These are phyloP conservation scores for Zaprionus capensis DNA, from an alignment of 1,140 invertebrate species.

Conservation along the genomic window DNA sequence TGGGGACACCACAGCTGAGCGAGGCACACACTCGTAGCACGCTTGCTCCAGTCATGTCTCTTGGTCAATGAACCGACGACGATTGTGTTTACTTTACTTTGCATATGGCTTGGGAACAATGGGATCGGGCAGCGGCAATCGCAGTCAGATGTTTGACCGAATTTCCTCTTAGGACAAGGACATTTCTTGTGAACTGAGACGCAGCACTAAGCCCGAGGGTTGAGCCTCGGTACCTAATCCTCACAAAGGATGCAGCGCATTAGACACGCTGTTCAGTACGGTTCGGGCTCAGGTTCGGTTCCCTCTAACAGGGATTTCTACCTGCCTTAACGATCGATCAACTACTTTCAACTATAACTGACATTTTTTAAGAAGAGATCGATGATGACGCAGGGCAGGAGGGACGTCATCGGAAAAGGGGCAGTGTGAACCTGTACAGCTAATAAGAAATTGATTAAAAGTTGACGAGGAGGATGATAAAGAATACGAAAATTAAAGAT, in stretches of 20 bases:
- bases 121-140: conserved; percentile 27
- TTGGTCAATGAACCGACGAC: conserved; percentile 72
- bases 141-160: conserved; percentile 61
- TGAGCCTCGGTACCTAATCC: conserved; percentile 63
- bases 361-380: conserved; percentile 6
- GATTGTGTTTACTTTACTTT: conserved; percentile 20
- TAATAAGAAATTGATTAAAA: conserved; percentile 55
- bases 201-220: conserved; percentile 24
- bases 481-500: not conserved
- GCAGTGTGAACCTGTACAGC: conserved; percentile 60
- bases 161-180: conserved; percentile 18
- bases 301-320: conserved; percentile 35
- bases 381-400: not conserved
- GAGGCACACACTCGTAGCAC: not conserved
- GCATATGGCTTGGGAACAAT: conserved; percentile 38
- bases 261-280: conserved; percentile 51
- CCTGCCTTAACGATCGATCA: conserved; percentile 58
- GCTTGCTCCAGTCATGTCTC: conserved; percentile 53
- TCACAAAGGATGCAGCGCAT: conserved; percentile 67
- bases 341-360: conserved; percentile 22
- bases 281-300: not conserved
- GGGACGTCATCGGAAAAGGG: not conserved
- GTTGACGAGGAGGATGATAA: no score
- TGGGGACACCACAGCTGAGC: conserved; percentile 26
- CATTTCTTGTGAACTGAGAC: conserved; percentile 38